These are phyloP conservation scores for Pomatostomus ruficeps DNA, from an alignment of 2,113 vertebrate species.

Conservation along the genomic window DNA sequence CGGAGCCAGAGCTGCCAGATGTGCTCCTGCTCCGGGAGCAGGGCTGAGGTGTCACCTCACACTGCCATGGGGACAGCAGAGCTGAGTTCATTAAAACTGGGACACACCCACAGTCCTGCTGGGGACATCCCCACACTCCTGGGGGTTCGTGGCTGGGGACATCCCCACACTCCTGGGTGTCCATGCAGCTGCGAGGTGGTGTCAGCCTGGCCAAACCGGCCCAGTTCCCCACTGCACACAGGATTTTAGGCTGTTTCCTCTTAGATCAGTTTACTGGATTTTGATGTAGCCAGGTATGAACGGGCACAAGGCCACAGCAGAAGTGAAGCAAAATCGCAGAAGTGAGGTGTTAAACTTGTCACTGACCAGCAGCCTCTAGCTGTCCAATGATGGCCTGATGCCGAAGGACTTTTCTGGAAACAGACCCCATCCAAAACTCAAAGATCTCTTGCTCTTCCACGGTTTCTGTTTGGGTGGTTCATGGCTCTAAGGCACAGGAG, in stretches of 20 bases:
- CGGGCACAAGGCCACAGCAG: not conserved
- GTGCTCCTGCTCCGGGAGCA: not conserved
- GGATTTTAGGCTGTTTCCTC: not conserved
- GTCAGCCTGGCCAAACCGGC: not conserved
- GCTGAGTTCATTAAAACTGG: rapidly evolving
- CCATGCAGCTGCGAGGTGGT: not conserved
- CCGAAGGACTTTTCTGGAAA: not conserved
- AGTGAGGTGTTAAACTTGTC: not conserved
- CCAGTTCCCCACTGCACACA: not conserved
- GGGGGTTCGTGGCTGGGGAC: no score
- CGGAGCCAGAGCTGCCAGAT: not conserved
- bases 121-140: not conserved
- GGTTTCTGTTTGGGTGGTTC: not conserved
- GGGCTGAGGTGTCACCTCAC: not conserved
- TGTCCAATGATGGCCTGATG: not conserved
- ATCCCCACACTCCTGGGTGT: no score
- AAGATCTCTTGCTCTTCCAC: not conserved
- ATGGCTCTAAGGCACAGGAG: not conserved
- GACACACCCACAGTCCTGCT: not conserved
- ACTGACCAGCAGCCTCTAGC: not conserved
- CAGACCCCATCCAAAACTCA: not conserved
- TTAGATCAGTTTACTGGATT: not conserved
- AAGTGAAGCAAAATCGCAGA: not conserved
- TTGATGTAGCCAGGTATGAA: not conserved
- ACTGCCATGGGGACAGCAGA: no score